These are phyloP conservation scores for Notodonta dromedarius DNA, from an alignment of 2,888 invertebrate species.

Conservation along the genomic window DNA sequence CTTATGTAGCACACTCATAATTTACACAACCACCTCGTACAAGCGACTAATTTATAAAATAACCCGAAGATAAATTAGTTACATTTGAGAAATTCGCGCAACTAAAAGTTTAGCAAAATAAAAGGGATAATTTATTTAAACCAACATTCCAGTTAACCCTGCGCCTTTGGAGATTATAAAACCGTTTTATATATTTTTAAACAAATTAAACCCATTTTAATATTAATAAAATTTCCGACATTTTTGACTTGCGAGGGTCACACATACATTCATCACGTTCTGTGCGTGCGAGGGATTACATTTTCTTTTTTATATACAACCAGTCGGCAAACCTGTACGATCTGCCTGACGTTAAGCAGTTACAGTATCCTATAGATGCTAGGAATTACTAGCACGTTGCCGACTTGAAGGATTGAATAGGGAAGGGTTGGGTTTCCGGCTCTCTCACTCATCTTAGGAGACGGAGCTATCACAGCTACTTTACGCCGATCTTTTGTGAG, in stretches of 20 bases:
- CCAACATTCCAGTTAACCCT: slow-evolving; percentile 7
- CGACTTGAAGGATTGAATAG: too few relatives aligned
- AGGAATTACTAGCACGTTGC: too few relatives aligned
- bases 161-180: slow-evolving; percentile 13
- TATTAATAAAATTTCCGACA: slow-evolving; percentile 18
- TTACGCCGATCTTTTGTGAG: too few relatives aligned
- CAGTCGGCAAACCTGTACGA: too few relatives aligned
- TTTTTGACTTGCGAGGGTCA: slow-evolving; percentile 18
- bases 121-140: not conserved
- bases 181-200: slow-evolving; percentile 11
- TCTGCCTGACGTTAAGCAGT: too few relatives aligned
- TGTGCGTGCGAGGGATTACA: slow-evolving; percentile 31
- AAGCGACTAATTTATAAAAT: not conserved
- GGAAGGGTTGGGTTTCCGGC: too few relatives aligned
- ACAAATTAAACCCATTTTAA: slow-evolving; percentile 21
- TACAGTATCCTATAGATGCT: too few relatives aligned
- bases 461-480: too few relatives aligned
- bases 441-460: too few relatives aligned
- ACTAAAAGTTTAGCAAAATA: not conserved
- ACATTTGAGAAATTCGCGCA: not conserved
- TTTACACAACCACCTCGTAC: not conserved
- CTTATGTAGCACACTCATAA: not conserved
- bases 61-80: not conserved
- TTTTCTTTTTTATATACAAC: too few relatives aligned
- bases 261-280: slow-evolving; percentile 25